Evolutionary conservation across 2,888 invertebrate genomes (phyloP), one percentile per base, ranked within the genome.

Genomic region (Brachyptera putata): DNA sequence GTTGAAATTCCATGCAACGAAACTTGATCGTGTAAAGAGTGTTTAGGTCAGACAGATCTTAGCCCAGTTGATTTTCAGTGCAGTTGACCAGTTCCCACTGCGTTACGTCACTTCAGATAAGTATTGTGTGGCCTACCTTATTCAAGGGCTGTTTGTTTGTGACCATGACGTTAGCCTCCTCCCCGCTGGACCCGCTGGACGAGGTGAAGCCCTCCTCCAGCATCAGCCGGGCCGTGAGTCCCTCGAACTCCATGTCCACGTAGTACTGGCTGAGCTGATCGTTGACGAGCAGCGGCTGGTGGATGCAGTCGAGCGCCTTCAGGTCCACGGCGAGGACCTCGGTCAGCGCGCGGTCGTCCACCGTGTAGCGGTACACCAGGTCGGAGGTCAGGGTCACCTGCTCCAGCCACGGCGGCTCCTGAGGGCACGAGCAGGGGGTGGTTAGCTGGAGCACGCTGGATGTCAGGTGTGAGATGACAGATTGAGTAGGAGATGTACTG

Each of bases 241-340:
- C 84, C 21, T 69, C 70, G n/a, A 85, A 68, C 66, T 86, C 84
- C 68, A 88, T 74, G 67, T 89, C 88, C 30, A 81, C 67, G 68
- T 87, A 88, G 3, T 89, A 73, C 68, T 87, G 87, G 36, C 76
- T 79, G 21, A 91, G 71, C 71, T 90, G 90, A 58, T 88, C 85
- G 69, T 86, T 86, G 1, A 90, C 87, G 67, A 86, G 66, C 1
- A 76, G 67, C 0, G 89, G 85, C 82, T 89, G 85, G 64, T 79
- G 75, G 0, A 84, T 72, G 3, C 70, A 72, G 55, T 75, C 75
- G 24, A 89, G 75, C 53, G 77, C 76, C 57, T 81, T 71, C 68
- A 80, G 74, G 69, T 90, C 89, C 2, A 78, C 74, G 64, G 77
- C 70, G n/a, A 89, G 74, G 1, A 86, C 82, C 58, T 85, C 84